A percentile compares a stretch with the other conserved stretches of the same genome.
Conservation (phyloP, 2,113 vertebrate species). For the Chloropsis cyanopogon region DNA sequence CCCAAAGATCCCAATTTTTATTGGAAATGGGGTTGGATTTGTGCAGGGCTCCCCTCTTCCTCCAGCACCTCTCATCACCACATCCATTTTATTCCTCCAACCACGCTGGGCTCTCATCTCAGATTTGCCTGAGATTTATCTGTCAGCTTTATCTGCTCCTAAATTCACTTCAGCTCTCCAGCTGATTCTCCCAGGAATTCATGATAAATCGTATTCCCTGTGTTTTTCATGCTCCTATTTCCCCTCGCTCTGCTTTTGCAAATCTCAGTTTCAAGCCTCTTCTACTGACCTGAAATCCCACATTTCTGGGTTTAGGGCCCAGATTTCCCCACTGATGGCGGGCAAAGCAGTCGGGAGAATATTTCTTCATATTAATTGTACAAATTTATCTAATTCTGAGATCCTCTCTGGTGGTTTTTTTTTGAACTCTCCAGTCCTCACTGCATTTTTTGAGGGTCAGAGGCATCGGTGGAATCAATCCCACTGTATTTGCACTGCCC, state of each 20-base stretch:
- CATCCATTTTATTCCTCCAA: not conserved
- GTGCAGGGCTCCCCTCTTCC: conserved; percentile 12
- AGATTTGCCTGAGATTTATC: conserved; percentile 27
- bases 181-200: not conserved
- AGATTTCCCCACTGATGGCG: not conserved
- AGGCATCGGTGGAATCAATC: not conserved
- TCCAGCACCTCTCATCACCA: conserved; percentile 26
- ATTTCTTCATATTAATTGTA: not conserved
- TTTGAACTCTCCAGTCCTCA: not conserved
- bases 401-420: not conserved
- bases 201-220: not conserved
- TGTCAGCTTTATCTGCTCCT: conserved; percentile 31
- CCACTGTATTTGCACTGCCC: conserved; percentile 26
- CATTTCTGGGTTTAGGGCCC: not conserved
- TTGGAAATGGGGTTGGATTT: not conserved
- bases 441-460: not conserved
- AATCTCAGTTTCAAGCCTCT: not conserved
- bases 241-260: not conserved
- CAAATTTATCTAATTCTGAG: not conserved
- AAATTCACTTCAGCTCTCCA: not conserved
- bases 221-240: not conserved
- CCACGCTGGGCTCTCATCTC: not conserved
- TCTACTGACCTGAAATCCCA: not conserved
- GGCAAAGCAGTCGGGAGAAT: not conserved
- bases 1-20: not conserved